Base-by-base conservation (phyloP, 2,888 invertebrate genomes). In the Temnothorax rugatulus region DNA sequence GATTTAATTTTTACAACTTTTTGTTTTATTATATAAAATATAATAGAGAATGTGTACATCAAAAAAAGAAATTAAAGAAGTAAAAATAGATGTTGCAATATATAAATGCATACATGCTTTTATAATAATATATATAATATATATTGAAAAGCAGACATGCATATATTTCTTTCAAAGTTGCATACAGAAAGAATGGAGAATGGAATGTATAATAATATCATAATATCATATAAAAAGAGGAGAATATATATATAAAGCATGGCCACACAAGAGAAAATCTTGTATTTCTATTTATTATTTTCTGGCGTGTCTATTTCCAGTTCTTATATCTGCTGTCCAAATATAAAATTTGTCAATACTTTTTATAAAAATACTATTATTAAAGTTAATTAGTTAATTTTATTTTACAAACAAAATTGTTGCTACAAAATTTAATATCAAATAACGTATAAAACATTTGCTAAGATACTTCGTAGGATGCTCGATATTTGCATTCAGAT, bases 301-400 rank as follows among this genome's bases (percentile, higher is more conserved):
- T 89, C 76, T 92, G 85, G 75, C 73, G 64, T 83, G 83, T 57
- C 75, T 87, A 47, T 89, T 86, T 82, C 83, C 83, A 87, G 82
- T 86, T 91, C 89, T 87, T 91, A 90, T 85, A 81, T 87, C 85
- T 91, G 82, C 85, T 88, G 81, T 57, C 68, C 84, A 85, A 88
- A 87, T 84, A 86, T 84, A 57, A 86, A 74, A 84, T 59, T 82
- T 41, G 38, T 88, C 82, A 88, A 63, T 88, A n/a, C 0, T n/a
- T 75, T 47, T 44, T 29, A 47, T n/a, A n/a, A 61, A 75, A 50
- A 50, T 50, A 50, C 1, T 47, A 47, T 47, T 61, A 9, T 47
- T 47, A 44, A 29, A 59, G 8, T 34, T 61, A 61, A 61, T 75
- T 50, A 15, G 15, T 63, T 21, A 41, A 7, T 41, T 41, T 64